A percentile compares a stretch with the other conserved stretches of the same genome.
Conservation (phyloP, 2,113 vertebrate genomes). For the Semicossyphus pulcher region DNA sequence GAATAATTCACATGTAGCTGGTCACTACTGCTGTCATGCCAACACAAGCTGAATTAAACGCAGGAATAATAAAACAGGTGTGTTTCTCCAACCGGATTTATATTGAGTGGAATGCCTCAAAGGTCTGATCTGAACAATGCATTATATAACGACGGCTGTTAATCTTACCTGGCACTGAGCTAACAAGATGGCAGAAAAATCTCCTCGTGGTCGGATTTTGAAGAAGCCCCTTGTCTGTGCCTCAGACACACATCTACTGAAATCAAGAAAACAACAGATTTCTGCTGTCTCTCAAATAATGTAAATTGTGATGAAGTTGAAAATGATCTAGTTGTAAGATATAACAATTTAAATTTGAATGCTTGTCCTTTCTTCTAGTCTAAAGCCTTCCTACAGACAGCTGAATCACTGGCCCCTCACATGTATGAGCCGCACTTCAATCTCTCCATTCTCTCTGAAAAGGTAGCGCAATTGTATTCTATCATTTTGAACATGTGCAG, state of each 20-base stretch:
- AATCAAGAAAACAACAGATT: not conserved
- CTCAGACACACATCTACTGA: not conserved
- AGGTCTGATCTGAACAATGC: too few species aligned
- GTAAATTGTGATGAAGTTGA: too few species aligned
- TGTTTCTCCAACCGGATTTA: too few species aligned
- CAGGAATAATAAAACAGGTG: not conserved
- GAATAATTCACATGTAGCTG: not conserved
- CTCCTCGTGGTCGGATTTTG: not conserved
- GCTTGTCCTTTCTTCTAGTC: slow-evolving; percentile 80
- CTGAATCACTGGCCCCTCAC: slow-evolving; percentile 90
- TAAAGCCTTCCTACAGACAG: slow-evolving; percentile 93
- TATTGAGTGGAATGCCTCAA: too few species aligned
- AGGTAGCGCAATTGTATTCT: slow-evolving; percentile 82
- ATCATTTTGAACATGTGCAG: not conserved
- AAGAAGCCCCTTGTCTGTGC: not conserved
- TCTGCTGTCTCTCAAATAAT: not conserved
- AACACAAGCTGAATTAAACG: not conserved
- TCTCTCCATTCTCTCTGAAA: slow-evolving; percentile 91
- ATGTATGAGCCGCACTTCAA: slow-evolving; percentile 98
- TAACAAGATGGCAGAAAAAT: not conserved
- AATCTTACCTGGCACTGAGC: too few species aligned
- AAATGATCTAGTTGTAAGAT: too few species aligned
- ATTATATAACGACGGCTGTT: too few species aligned
- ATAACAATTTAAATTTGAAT: not conserved
- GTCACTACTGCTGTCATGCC: not conserved